Evolutionary conservation across 2,888 invertebrate species (phyloP).

Genomic region (Latheticus oryzae): DNA sequence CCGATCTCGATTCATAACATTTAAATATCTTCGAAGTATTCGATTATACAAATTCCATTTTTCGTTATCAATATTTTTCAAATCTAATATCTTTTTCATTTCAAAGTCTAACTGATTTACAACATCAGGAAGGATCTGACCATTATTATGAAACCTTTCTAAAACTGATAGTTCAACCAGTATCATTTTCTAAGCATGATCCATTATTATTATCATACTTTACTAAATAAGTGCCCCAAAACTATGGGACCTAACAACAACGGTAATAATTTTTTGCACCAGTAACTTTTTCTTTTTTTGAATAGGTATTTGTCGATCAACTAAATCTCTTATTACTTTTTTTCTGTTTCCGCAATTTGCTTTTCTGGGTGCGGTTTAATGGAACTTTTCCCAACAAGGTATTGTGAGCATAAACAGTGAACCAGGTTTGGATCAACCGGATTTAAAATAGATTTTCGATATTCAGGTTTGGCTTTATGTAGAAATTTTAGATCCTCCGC

Average conservation of each 20-base stretch:
- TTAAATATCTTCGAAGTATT: constrained; percentile 14
- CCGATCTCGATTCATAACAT: background rate
- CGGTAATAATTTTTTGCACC: constrained; percentile 33
- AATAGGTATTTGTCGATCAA: background rate
- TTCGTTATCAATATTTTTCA: constrained; percentile 39
- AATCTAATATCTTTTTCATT: constrained; percentile 45
- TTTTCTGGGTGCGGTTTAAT: constrained; percentile 8
- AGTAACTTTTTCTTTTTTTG: constrained; percentile 13
- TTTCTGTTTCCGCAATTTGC: constrained; percentile 21
- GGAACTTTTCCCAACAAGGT: constrained; percentile 28
- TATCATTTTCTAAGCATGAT: constrained; percentile 37
- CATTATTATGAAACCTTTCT: constrained; percentile 1
- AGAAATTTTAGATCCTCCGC: no score
- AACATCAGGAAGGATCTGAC: background rate
- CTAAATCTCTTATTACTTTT: constrained; percentile 3
- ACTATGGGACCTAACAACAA: constrained; percentile 25
- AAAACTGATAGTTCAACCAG: constrained; percentile 23
- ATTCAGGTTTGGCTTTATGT: no score
- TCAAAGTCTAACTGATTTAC: constrained; percentile 37
- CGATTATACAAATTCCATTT: constrained; percentile 19
- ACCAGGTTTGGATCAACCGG: no score
- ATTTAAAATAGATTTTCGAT: no score
- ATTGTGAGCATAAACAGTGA: constrained; percentile 22
- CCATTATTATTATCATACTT: constrained; percentile 31
- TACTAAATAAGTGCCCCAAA: constrained; percentile 28